Conservation (phyloP, 2,113 vertebrate genomes). For the Chloebia gouldiae region DNA sequence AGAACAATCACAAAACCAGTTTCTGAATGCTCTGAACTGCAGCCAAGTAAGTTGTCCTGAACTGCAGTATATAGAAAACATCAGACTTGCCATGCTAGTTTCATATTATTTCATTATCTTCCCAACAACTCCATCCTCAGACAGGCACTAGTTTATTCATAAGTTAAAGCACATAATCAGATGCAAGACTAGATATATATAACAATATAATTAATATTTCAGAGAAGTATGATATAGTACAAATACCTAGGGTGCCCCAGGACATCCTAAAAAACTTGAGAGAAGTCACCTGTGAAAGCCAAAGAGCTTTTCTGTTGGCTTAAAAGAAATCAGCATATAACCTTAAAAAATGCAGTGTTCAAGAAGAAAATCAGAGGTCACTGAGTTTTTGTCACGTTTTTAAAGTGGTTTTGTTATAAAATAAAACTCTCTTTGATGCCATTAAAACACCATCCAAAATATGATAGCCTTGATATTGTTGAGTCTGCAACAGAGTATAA, state of each 20-base stretch:
- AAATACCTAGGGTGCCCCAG: not conserved
- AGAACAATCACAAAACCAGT: not conserved
- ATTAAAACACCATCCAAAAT: slow-evolving; percentile 60
- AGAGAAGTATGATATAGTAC: not conserved
- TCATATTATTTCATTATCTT: not conserved
- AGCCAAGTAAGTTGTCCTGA: not conserved
- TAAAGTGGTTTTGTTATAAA: not conserved
- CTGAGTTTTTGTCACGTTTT: not conserved
- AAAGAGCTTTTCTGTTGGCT: not conserved
- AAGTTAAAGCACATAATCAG: not conserved
- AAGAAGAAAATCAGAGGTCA: not conserved
- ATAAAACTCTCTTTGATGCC: not conserved
- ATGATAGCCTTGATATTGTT: slow-evolving; percentile 62
- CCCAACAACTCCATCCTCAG: not conserved
- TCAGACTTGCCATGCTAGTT: not conserved
- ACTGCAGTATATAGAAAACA: not conserved
- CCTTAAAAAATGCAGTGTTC: not conserved
- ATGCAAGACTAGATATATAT: not conserved
- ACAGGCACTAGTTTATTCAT: not conserved
- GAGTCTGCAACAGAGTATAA: slow-evolving; percentile 60
- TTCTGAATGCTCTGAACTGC: not conserved
- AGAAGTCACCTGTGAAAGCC: not conserved
- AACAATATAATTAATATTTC: not conserved
- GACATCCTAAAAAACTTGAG: not conserved
- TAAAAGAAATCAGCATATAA: not conserved